Evolutionary conservation across 35 echinoderm and acorn worm genomes (phyloP), one percentile per base, ranked within the genome.

Genomic region (Ptychodera flava): DNA sequence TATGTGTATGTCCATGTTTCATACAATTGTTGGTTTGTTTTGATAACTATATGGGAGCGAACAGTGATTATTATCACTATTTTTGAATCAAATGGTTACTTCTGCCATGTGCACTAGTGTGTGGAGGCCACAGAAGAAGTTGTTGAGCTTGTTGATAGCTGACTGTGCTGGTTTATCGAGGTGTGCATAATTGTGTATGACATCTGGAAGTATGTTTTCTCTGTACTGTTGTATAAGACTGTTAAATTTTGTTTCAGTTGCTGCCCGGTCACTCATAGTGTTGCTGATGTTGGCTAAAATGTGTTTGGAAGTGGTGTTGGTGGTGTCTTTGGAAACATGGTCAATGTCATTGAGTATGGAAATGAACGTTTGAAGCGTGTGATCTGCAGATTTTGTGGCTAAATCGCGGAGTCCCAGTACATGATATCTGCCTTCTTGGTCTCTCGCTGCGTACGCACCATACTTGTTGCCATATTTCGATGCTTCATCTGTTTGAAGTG

Each of bases 231-330:
- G 33, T 31, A 90, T 34, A 33, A 90, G 14, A 36, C 77, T 35
- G 37, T 85, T 85, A 76, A 90, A 90, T 80, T 85, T 90, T 0
- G 82, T 33, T 79, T 90, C 82, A 16, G 76, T 85, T 2, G 82
- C 89, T 33, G 82, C 82, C 33, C 89, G 36, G 77, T 90, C 89
- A 80, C 90, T 87, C 90, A 91, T 91, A 2, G 78, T 87, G 30
- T 87, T 87, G 30, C 82, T 86, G 16, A 87, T 77, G 33, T 75
- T 31, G 0, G 38, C 85, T 16, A 91, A 31, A 81, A 91, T 87
- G n/a, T n/a, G n/a, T n/a, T n/a, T n/a, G n/a, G n/a, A n/a, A n/a
- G n/a, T n/a, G n/a, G n/a, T n/a, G n/a, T n/a, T n/a, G n/a, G n/a
- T n/a, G n/a, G n/a, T n/a, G n/a, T n/a, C n/a, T n/a, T n/a, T n/a